Evolutionary conservation across 2,888 invertebrate genomes (phyloP), one percentile per base, ranked within the genome.

Genomic region (Mythimna impura): DNA sequence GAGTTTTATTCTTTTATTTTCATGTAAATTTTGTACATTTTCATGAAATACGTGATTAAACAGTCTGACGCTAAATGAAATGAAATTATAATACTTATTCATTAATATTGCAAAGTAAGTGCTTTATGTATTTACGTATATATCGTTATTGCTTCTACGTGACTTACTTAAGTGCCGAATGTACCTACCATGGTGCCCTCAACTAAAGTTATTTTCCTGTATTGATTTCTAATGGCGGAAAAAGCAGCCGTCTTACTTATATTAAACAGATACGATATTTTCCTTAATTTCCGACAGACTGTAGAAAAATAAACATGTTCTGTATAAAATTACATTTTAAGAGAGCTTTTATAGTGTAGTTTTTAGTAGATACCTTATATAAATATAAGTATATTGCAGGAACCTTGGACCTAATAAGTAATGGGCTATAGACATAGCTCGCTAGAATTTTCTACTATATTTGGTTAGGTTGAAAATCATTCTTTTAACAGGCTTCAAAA

Each of bases 141-240:
- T 25, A 58, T 34, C 36, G 34, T 52, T 52, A 52, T 20, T 58
- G 36, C 25, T 43, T 68, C 22, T 61, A 64, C 25, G 57, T 47
- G 54, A 50, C 40, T 61, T 36, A 58, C 22, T 64, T 47, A 77
- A 36, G 34, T 17, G 25, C 36, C 36, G 7, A 76, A 43, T 65
- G 25, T 52, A 55, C 30, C 7, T 55, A 14, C 50, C 50, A 52
- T 58, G 9, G n/a, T 22, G 22, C 7, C 30, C 34, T 66, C 62
- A 69, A 47, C 25, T 43, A 43, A 36, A 50, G 12, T 25, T 40
- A 47, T 63, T 83, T 80, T 69, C 80, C 83, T 72, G 72, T 80
- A 78, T 80, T 82, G 63, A 80, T 82, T 78, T 72, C 60, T 80
- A 63, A 73, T 55, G 65, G 61, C 58, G 34, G 43, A 40, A 60